phyloP scores from a whole-genome alignment of 1,140 invertebrate genomes.

The Leptoteleia sp. region DNA sequence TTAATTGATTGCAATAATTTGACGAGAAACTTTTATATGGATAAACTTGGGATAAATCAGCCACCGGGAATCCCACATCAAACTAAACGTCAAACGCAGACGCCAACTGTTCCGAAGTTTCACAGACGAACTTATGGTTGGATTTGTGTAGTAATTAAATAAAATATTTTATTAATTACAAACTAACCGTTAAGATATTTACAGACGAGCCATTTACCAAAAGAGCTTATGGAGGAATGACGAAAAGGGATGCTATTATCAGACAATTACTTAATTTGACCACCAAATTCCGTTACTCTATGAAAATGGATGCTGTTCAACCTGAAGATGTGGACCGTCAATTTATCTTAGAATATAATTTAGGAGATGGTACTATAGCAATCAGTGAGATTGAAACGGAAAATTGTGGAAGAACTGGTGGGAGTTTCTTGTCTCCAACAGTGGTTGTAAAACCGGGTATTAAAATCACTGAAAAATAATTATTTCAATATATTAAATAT shows the following conservation, averaged over 20 bases:
- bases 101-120: background rate
- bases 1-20: slow-evolving; percentile 90
- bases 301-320: slow-evolving; percentile 85
- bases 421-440: slow-evolving; percentile 86
- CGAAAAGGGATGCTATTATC: slow-evolving; percentile 86
- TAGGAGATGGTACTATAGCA: slow-evolving; percentile 84
- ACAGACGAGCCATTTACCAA: slow-evolving; percentile 81
- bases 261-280: slow-evolving; percentile 84
- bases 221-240: slow-evolving; percentile 82
- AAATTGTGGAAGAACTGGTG: slow-evolving; percentile 87
- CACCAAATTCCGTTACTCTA: slow-evolving; percentile 85
- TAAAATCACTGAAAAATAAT: too few species aligned
- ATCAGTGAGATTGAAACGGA: slow-evolving; percentile 83
- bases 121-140: slow-evolving; percentile 14
- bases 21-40: slow-evolving; percentile 88
- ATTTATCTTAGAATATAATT: slow-evolving; percentile 86
- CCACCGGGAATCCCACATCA: slow-evolving; percentile 1
- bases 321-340: slow-evolving; percentile 85
- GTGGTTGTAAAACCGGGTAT: slow-evolving; percentile 85
- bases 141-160: background rate
- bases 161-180: background rate
- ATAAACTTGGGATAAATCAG: slow-evolving; percentile 73
- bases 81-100: background rate
- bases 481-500: too few species aligned
- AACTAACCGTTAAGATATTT: slow-evolving; percentile 4